Evolutionary conservation across 2,797 vertebrate genomes (phyloP).

Genomic region (Gymnocypris eckloni): DNA sequence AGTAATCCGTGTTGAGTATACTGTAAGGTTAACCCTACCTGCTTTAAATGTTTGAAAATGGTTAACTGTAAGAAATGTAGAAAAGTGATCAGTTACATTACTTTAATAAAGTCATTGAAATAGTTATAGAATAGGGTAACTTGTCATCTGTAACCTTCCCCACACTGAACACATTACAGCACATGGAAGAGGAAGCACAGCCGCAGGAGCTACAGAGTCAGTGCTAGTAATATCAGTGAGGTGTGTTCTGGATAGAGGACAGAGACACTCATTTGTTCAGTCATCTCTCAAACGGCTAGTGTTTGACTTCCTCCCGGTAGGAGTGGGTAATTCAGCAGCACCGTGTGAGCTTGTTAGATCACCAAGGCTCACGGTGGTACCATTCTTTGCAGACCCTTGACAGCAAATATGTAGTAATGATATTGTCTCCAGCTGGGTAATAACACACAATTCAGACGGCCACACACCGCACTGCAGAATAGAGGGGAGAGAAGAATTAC

Average conservation of each 20-base stretch:
- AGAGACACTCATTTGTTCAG: conserved; percentile 77
- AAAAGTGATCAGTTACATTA: no score
- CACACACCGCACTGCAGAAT: conserved; percentile 80
- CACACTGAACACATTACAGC: not conserved
- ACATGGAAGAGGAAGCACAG: not conserved
- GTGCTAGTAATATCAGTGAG: conserved; percentile 1
- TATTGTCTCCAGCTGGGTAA: conserved; percentile 90
- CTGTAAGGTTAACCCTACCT: no score
- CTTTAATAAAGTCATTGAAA: not conserved
- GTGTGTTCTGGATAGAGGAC: conserved; percentile 43
- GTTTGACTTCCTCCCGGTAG: conserved; percentile 84
- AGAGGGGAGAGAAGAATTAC: conserved; percentile 80
- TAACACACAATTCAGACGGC: conserved; percentile 87
- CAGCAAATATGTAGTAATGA: conserved; percentile 89
- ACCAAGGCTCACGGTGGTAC: conserved; percentile 83
- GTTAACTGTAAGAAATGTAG: no score
- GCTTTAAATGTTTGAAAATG: not conserved
- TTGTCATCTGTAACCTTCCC: not conserved
- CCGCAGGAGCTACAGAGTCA: not conserved
- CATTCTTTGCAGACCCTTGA: conserved; percentile 88
- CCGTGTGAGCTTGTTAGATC: conserved; percentile 87
- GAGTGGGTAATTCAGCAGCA: conserved; percentile 85
- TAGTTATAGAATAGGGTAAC: not conserved
- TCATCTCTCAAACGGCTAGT: conserved; percentile 82
- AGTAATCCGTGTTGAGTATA: no score